Base-by-base conservation (phyloP, 2,797 vertebrate genomes). In the Zalophus californianus region DNA sequence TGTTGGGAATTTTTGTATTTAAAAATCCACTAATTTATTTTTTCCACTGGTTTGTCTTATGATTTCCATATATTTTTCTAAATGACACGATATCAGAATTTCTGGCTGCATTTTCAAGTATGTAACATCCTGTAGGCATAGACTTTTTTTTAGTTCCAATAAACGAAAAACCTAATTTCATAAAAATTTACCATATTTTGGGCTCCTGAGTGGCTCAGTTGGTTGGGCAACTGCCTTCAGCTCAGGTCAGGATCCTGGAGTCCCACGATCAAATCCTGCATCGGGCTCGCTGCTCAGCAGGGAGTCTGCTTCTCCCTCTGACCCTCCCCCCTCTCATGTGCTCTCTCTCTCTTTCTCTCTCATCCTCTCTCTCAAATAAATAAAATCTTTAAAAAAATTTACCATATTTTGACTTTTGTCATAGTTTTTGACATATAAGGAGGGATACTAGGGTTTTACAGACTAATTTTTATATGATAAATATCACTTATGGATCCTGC, bases 61-160 rank as follows among this genome's bases (percentile, higher is more conserved):
- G 27, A 77, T 90, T 77, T 90, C 93, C 25, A 75, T 58, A 50
- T 93, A 10, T 75, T 21, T 96, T 93, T 88, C 58, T 89, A 94
- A 90, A 82, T 78, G 64, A 27, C 1, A 77, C 77, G 10, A 72
- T 70, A 8, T 27, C 11, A 78, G 13, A 68, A 2, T 50, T 94
- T 87, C 75, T 85, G 72, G 35, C 5, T 85, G 32, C 12, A 50
- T 90, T 64, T 77, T 64, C 32, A 83, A 94, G 32, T 3, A 20
- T 27, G 6, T 79, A 92, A 64, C 10, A 52, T 66, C 60, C 29
- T 58, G 12, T 41, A 3, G 4, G 5, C 38, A 92, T 66, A 54
- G 13, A 4, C 48, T 84, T 73, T 60, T 1, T 96, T 48, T 41
- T 35, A 96, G 32, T 70, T 88, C 15, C 25, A 77, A 82, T 60